Percentiles rank a stretch among this genome's conserved stretches.
Conservation (phyloP, 2,113 vertebrate genomes). For the Lutjanus erythropterus region DNA sequence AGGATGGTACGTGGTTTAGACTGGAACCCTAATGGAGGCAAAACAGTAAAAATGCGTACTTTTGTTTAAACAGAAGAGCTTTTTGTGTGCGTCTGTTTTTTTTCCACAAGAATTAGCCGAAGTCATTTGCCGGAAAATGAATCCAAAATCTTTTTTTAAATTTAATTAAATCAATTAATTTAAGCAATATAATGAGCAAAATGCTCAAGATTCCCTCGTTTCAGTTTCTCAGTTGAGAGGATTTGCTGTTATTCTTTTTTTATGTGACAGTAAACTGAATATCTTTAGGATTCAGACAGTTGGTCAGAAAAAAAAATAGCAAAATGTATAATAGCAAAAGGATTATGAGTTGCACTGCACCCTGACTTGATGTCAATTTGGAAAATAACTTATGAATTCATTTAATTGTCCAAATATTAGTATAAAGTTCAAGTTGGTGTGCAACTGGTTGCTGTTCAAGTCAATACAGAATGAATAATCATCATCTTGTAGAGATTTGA, state of each 20-base stretch:
- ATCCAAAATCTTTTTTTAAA: too few species aligned
- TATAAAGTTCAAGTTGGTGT: not conserved
- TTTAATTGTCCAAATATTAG: not conserved
- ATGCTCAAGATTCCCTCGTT: not conserved
- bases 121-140: not conserved
- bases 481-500: not conserved
- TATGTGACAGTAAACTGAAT: not conserved
- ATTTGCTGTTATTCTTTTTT: not conserved
- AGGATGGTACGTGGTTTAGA: conserved; percentile 54
- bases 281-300: not conserved
- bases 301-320: not conserved
- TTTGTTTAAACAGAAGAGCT: not conserved
- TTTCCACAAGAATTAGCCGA: not conserved
- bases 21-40: conserved; percentile 40
- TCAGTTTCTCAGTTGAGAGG: not conserved
- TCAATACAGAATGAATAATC: not conserved
- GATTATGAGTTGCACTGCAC: not conserved
- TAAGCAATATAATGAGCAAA: too few species aligned
- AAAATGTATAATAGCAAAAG: not conserved
- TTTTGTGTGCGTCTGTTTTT: not conserved
- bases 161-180: too few species aligned
- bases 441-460: not conserved
- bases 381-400: too few species aligned
- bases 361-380: too few species aligned
- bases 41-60: not conserved